phyloP scores from a whole-genome alignment of 2,888 invertebrate genomes.

The Volucella zonaria region DNA sequence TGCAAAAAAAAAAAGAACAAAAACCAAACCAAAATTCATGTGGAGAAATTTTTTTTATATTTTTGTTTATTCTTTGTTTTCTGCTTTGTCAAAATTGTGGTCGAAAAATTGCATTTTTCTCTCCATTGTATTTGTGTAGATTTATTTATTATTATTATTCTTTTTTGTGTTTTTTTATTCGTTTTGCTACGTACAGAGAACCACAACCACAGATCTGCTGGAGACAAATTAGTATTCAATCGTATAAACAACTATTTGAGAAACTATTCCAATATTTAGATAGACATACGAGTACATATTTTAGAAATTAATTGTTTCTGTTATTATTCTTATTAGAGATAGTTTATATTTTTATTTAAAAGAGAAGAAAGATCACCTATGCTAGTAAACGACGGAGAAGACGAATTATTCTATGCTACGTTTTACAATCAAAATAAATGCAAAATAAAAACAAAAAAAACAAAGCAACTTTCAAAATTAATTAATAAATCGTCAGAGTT shows the following conservation, averaged over 20 bases:
- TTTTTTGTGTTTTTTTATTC: slow-evolving; percentile 8
- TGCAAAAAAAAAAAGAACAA: not conserved
- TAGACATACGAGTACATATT: slow-evolving; percentile 41
- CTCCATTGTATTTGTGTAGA: slow-evolving; percentile 17
- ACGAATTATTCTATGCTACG: slow-evolving; percentile 54
- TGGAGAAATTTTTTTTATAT: no score
- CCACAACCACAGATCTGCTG: slow-evolving; percentile 7
- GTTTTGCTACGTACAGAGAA: slow-evolving; percentile 16
- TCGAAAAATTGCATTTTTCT: slow-evolving; percentile 36
- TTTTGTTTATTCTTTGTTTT: not conserved
- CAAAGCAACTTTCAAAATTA: no score
- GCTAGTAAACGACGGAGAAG: slow-evolving; percentile 36
- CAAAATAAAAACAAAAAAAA: slow-evolving; percentile 23
- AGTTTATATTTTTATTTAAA: slow-evolving; percentile 53
- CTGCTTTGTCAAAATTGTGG: slow-evolving; percentile 13
- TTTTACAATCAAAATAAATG: slow-evolving; percentile 64
- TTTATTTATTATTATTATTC: slow-evolving; percentile 41
- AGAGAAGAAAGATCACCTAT: slow-evolving; percentile 47
- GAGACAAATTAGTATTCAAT: slow-evolving; percentile 28
- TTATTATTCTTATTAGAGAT: slow-evolving; percentile 54
- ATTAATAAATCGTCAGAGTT: not conserved
- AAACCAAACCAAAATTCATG: not conserved
- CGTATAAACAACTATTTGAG: slow-evolving; percentile 40
- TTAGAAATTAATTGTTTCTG: slow-evolving; percentile 30
- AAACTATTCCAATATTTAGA: slow-evolving; percentile 66